Evolutionary conservation across 2,888 invertebrate species (phyloP), one percentile per base, ranked within the genome.

Genomic region (Rhogogaster chlorosoma): DNA sequence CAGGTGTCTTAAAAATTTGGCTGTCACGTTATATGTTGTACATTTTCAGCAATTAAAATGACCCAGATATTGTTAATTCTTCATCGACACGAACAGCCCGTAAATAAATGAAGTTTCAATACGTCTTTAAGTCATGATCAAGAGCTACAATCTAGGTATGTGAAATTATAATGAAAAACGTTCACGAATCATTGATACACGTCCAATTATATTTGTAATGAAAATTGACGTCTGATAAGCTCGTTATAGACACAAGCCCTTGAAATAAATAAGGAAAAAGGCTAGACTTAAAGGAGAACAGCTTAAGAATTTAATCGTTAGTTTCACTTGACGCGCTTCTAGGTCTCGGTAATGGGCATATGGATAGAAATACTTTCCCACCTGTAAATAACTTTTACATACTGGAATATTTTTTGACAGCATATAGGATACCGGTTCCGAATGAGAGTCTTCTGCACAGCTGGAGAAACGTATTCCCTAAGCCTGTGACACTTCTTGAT

Each of bases 231-330:
- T 42, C 3, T 7, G 71, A 73, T 36, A 38, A 3, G 42, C 42
- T 38, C 18, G n/a, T n/a, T n/a, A 22, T n/a, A 22, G 38, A 12
- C 71, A 42, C 22, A 9, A 22, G 22, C 4, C 42, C 42, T 10
- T 42, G 42, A 5, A 36, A n/a, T 6, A 57, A 61, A 2, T 22
- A 9, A 61, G 6, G 18, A 9, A 22, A 36, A 38, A 32, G 45
- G 61, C 80, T 80, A 26, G 22, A 80, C 38, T 80, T 80, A 80
- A 80, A 57, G 80, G 61, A 80, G 80, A 80, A 57, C 80, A 36
- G 15, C 57, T 80, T 38, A 10, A 38, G 61, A 38, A 61, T 77
- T 53, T n/a, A 53, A 49, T 53, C 77, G 49, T 77, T 49, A 45
- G 53, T 77, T 77, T 77, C 77, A 77, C 77, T 53, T 10, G 29